Evolutionary conservation across 2,888 invertebrate genomes (phyloP).

Genomic region (Pyrgus malvae): DNA sequence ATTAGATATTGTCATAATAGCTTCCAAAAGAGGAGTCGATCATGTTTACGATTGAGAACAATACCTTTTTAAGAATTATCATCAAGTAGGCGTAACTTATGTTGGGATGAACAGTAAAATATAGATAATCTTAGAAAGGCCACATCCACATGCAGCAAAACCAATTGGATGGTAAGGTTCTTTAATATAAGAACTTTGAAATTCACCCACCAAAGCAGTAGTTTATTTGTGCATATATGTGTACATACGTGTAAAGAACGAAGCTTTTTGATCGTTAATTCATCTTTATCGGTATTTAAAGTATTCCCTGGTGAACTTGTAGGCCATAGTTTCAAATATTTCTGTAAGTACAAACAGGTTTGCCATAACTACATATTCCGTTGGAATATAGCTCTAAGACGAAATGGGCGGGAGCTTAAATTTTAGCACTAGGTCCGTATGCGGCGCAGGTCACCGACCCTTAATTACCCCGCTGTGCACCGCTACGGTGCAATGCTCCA

Average conservation of each 20-base stretch:
- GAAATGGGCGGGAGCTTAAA: conserved; percentile 38
- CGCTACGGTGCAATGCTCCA: conserved; percentile 75
- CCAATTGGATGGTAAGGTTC: no score
- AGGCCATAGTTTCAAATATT: neutral
- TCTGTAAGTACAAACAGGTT: neutral
- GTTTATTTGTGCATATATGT: no score
- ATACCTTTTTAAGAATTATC: conserved; percentile 5
- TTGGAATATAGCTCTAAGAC: conserved; percentile 5
- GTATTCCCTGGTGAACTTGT: neutral
- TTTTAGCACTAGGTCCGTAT: conserved; percentile 62
- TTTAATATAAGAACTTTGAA: no score
- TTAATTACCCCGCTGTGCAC: conserved; percentile 72
- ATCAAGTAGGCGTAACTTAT: conserved; percentile 2
- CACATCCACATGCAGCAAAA: no score
- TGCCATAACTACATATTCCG: neutral
- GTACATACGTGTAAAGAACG: no score
- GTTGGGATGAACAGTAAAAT: neutral
- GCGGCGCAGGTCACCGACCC: conserved; percentile 67
- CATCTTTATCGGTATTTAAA: no score
- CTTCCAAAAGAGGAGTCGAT: conserved; percentile 17
- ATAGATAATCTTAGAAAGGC: no score
- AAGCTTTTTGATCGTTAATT: no score
- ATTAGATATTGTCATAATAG: conserved; percentile 12
- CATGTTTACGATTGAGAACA: conserved; percentile 15
- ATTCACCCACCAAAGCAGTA: no score